Conservation (phyloP, 2,113 vertebrate genomes). For the Amblyopsis rosae region DNA sequence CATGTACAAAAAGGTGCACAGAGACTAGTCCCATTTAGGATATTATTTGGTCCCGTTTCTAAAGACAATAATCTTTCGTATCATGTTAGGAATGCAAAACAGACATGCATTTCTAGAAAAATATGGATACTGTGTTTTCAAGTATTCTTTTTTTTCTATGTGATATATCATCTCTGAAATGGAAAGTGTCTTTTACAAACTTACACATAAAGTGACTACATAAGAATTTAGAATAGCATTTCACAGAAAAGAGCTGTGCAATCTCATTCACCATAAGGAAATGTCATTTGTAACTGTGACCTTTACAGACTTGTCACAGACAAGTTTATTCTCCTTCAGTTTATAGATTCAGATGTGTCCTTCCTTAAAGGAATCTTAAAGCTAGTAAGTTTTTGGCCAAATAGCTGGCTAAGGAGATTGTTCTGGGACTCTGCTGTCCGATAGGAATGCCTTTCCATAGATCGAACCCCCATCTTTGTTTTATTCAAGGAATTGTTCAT, state of each 20-base stretch:
- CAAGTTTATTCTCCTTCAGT: constrained; percentile 55
- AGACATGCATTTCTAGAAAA: constrained; percentile 75
- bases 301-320: constrained; percentile 71
- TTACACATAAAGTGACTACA: constrained; percentile 83
- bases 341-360: constrained; percentile 88
- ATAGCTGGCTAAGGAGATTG: constrained; percentile 94
- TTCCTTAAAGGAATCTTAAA: constrained; percentile 98
- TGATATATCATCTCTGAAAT: constrained; percentile 80
- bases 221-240: constrained; percentile 77
- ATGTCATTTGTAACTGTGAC: constrained; percentile 72
- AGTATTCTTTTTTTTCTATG: constrained; percentile 79
- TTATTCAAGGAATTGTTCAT: constrained; percentile 79
- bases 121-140: constrained; percentile 81
- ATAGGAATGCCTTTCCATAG: constrained; percentile 75
- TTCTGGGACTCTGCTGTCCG: constrained; percentile 94
- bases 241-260: constrained; percentile 87
- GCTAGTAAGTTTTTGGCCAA: constrained; percentile 95
- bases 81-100: constrained; percentile 73
- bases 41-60: constrained; percentile 68
- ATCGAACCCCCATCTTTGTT: constrained; percentile 74
- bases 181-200: constrained; percentile 78
- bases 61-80: constrained; percentile 46
- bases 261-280: constrained; percentile 85
- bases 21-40: constrained; percentile 70
- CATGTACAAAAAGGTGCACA: constrained; percentile 68